These are phyloP conservation scores for Scaptomyza graminum DNA, from an alignment of 1,140 invertebrate species.

Conservation along the genomic window DNA sequence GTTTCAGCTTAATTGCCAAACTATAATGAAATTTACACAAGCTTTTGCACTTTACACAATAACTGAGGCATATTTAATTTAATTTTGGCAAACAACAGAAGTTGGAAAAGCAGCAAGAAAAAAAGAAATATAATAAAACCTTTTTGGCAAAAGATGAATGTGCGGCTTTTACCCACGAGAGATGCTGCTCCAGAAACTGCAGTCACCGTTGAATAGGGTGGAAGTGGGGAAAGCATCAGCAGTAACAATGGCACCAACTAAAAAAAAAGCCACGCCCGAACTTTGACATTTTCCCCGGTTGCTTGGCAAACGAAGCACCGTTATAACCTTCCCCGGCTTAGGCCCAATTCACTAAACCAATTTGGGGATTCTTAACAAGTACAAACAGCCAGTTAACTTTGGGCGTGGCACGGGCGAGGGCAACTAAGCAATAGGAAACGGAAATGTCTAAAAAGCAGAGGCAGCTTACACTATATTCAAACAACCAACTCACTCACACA, in stretches of 20 bases:
- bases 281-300: constrained; percentile 54
- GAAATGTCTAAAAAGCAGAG: constrained; percentile 57
- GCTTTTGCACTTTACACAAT: constrained; percentile 42
- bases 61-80: constrained; percentile 56
- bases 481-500: constrained; percentile 18
- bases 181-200: constrained; percentile 40
- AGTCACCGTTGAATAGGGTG: constrained; percentile 22
- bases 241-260: constrained; percentile 30
- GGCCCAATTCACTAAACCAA: constrained; percentile 60
- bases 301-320: not conserved
- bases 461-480: constrained; percentile 47
- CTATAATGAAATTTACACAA: constrained; percentile 53
- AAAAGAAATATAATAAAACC: not conserved
- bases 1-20: constrained; percentile 36
- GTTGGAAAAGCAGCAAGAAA: not conserved
- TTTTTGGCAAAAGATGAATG: constrained; percentile 29
- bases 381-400: constrained; percentile 76
- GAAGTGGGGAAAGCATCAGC: not conserved
- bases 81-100: constrained; percentile 53
- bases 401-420: constrained; percentile 29
- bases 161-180: constrained; percentile 29
- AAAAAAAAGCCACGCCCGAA: constrained; percentile 43
- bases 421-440: constrained; percentile 38
- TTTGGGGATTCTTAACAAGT: constrained; percentile 57
- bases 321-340: not conserved